Percentiles rank a stretch among this genome's conserved stretches.
phyloP scores from a whole-genome alignment of 2,888 invertebrate genomes.

The Melieria omissa region DNA sequence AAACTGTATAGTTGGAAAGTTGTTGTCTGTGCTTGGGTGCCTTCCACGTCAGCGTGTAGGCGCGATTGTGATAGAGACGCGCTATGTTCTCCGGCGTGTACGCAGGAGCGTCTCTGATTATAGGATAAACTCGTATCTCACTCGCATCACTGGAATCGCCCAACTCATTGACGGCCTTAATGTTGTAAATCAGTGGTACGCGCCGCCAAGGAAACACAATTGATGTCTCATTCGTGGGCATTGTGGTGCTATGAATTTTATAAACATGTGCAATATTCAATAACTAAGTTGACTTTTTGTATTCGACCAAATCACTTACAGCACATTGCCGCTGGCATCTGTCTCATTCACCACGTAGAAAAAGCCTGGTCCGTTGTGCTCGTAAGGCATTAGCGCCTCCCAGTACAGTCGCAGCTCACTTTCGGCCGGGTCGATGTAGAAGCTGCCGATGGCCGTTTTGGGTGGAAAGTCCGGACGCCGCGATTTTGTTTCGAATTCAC shows the following conservation, averaged over 20 bases:
- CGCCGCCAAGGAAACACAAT: slow-evolving; percentile 39
- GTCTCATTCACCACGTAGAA: slow-evolving; percentile 71
- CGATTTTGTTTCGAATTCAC: slow-evolving; percentile 70
- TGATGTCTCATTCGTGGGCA: slow-evolving; percentile 35
- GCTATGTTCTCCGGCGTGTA: slow-evolving; percentile 72
- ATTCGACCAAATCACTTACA: slow-evolving; percentile 41
- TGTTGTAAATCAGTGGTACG: neutral
- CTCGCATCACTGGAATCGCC: slow-evolving; percentile 12
- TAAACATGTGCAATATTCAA: too few relatives aligned
- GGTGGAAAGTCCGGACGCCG: slow-evolving; percentile 74
- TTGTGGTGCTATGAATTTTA: slow-evolving; percentile 6
- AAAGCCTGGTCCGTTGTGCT: slow-evolving; percentile 79
- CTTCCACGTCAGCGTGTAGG: slow-evolving; percentile 80
- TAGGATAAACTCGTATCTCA: slow-evolving; percentile 38
- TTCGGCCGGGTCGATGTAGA: slow-evolving; percentile 72
- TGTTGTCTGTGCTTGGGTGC: slow-evolving; percentile 64
- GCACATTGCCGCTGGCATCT: slow-evolving; percentile 41
- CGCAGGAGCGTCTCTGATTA: slow-evolving; percentile 7
- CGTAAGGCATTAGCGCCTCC: slow-evolving; percentile 75
- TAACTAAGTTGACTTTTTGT: too few relatives aligned
- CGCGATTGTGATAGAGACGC: slow-evolving; percentile 76
- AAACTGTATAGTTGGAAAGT: slow-evolving; percentile 78
- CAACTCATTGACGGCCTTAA: neutral
- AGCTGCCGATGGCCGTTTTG: slow-evolving; percentile 76
- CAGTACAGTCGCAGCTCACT: slow-evolving; percentile 81